Conservation (phyloP, 2,797 vertebrate species). For the Mormyrops attenuatus region DNA sequence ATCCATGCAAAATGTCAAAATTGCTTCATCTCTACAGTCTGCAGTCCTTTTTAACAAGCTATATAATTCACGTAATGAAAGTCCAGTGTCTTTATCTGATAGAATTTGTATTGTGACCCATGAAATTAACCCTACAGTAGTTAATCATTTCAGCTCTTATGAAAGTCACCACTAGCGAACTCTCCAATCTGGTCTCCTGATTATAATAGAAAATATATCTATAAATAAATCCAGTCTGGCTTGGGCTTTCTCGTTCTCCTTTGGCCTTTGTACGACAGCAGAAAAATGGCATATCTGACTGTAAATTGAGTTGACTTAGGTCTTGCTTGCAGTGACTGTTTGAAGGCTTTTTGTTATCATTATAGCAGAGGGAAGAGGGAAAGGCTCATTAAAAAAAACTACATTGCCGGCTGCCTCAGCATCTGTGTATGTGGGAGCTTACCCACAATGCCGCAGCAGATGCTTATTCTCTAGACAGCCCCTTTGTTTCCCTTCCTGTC, state of each 20-base stretch:
- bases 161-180: neutral
- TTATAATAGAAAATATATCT: neutral
- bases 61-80: neutral
- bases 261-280: neutral
- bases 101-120: neutral
- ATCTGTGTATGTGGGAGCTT: neutral
- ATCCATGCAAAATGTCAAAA: neutral
- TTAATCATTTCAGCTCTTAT: neutral
- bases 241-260: neutral
- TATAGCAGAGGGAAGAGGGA: neutral
- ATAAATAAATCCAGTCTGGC: neutral
- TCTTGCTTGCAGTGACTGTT: neutral
- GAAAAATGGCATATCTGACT: neutral
- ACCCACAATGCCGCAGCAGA: neutral
- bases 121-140: neutral
- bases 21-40: neutral
- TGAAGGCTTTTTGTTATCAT: neutral
- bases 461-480: neutral
- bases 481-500: neutral
- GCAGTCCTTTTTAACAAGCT: neutral
- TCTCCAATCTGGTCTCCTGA: neutral
- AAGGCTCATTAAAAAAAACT: neutral
- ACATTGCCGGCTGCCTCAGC: neutral
- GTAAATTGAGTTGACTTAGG: neutral
- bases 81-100: neutral